Evolutionary conservation across 2,797 vertebrate species (phyloP), one percentile per base, ranked within the genome.

Genomic region (Rhabdomys pumilio): DNA sequence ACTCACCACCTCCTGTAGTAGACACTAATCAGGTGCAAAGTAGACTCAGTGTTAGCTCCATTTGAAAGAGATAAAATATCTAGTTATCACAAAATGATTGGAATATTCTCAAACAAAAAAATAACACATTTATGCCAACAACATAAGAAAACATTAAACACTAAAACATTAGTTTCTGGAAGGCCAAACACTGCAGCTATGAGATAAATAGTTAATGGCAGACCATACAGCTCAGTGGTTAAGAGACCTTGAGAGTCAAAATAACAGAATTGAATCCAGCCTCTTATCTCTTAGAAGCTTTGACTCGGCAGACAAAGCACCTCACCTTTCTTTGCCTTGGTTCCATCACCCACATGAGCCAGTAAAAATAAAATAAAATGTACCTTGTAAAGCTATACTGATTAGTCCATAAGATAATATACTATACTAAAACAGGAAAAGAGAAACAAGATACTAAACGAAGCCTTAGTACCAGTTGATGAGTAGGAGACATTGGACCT

Each of bases 151-250:
- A 69, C 50, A 50, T 50, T 50, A 50, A 50, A 50, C 47, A 50
- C 81, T 86, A 91, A 97, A 89, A 89, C 22, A 61, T 29, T 55
- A 75, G 6, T 79, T 91, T 92, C 93, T 89, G 12, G 63, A 93
- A 76, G 29, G 67, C n/a, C n/a, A 44, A 82, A 81, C n/a, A 34
- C 44, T 61, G 81, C 44, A 50, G 44, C 26, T 73, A 86, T 44
- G 24, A 20, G 41, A 75, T 82, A 69, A 90, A 92, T 84, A 65
- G 73, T 77, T 38, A 82, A 79, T n/a, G 26, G 22, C 67, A 92
- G n/a, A 92, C n/a, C 44, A 75, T 2, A 84, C 34, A 83, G 55
- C 5, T 96, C 59, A 55, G 14, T 24, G 20, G 73, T n/a, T 61
- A 87, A 44, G 26, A 93, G 50, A 31, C 22, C 76, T 85, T 73